Evolutionary conservation across 23 tunicate species (phyloP).

Genomic region (Aplidium turbinatum): DNA sequence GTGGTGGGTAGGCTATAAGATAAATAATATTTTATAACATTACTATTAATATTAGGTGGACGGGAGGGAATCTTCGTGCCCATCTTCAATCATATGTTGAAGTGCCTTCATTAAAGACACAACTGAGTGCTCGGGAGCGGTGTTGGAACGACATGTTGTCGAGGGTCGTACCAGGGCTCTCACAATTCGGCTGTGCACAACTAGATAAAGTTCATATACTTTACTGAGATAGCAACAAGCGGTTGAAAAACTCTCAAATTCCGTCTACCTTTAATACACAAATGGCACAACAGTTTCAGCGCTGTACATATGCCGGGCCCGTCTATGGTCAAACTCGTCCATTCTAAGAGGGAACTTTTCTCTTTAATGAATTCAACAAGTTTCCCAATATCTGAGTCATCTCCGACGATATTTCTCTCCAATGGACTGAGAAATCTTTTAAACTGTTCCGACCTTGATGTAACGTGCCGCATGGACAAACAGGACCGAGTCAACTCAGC

Average conservation of each 20-base stretch:
- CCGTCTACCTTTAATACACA: constrained; percentile 28
- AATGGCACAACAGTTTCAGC: constrained; percentile 59
- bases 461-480: constrained; percentile 28
- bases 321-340: constrained; percentile 54
- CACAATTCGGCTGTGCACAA: background rate
- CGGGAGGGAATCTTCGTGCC: too few relatives aligned
- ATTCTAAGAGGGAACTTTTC: constrained; percentile 48
- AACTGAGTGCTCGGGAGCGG: too few relatives aligned
- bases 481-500: constrained; percentile 19
- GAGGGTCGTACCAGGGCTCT: too few relatives aligned
- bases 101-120: too few relatives aligned
- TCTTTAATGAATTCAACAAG: constrained; percentile 36
- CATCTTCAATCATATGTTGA: too few relatives aligned
- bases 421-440: constrained; percentile 59
- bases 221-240: too few relatives aligned
- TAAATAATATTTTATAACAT: too few relatives aligned
- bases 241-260: background rate
- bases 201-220: background rate
- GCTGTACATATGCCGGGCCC: constrained; percentile 77
- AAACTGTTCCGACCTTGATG: constrained; percentile 31
- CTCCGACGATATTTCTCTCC: constrained; percentile 7
- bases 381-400: constrained; percentile 35
- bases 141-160: too few relatives aligned
- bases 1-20: too few relatives aligned
- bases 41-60: too few relatives aligned